Conservation (phyloP, 2,797 vertebrate genomes). For the Silurus lanzhouensis region DNA sequence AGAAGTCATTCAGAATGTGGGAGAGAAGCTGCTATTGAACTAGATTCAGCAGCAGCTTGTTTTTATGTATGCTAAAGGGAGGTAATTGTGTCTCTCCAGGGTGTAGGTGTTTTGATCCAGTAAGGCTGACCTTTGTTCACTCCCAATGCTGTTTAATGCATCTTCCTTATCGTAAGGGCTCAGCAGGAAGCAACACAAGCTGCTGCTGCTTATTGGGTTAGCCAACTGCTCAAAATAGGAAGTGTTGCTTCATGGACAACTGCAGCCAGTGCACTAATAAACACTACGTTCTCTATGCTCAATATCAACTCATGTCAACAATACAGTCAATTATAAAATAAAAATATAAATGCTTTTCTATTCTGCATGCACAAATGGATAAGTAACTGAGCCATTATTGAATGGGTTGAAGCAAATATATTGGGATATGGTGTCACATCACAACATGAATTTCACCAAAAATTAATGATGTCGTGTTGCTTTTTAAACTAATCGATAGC, state of each 20-base stretch:
- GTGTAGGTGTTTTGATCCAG: slow-evolving; percentile 40
- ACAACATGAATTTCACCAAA: not conserved
- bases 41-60: slow-evolving; percentile 8
- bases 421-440: not conserved
- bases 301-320: slow-evolving; percentile 9
- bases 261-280: slow-evolving; percentile 3
- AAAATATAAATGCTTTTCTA: not conserved
- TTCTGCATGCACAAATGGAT: not conserved
- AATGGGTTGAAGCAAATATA: not conserved
- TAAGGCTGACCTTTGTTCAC: slow-evolving; percentile 45
- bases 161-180: not conserved
- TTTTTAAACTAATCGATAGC: not conserved
- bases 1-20: slow-evolving; percentile 23
- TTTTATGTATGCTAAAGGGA: slow-evolving; percentile 27
- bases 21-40: slow-evolving; percentile 21
- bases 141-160: slow-evolving; percentile 23
- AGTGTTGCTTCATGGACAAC: slow-evolving; percentile 27
- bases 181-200: slow-evolving; percentile 4
- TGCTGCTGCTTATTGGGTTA: slow-evolving; percentile 18
- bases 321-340: not conserved
- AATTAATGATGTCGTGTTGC: not conserved
- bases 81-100: slow-evolving; percentile 27
- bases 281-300: slow-evolving; percentile 6
- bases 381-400: not conserved
- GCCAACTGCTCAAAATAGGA: slow-evolving; percentile 14